A percentile compares a stretch with the other conserved stretches of the same genome.
Conservation (phyloP, 1,140 invertebrate species). For the Mya arenaria region DNA sequence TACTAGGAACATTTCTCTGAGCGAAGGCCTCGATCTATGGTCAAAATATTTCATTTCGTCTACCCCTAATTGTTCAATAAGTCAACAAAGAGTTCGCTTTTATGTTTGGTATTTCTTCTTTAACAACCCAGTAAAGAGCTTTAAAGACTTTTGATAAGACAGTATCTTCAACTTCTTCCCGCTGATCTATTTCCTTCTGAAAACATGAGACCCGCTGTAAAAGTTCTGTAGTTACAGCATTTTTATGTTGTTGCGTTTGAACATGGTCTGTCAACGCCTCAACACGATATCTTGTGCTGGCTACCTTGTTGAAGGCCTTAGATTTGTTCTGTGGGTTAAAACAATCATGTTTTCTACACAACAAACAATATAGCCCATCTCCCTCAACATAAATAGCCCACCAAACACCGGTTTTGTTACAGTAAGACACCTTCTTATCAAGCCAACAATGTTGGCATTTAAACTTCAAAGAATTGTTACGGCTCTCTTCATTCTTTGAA, state of each 20-base stretch:
- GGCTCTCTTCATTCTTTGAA: too few relatives aligned
- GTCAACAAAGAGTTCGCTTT: not conserved
- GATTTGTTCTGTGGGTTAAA: slow-evolving; percentile 4
- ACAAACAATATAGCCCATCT: slow-evolving; percentile 16
- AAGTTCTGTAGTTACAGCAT: not conserved
- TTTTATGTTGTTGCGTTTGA: slow-evolving; percentile 8
- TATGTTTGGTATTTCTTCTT: slow-evolving; percentile 14
- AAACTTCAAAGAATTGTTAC: too few relatives aligned
- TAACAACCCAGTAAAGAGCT: slow-evolving; percentile 6
- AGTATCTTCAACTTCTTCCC: not conserved
- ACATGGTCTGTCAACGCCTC: slow-evolving; percentile 12
- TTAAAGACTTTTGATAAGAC: slow-evolving; percentile 1
- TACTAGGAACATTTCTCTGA: slow-evolving; percentile 10
- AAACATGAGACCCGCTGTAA: not conserved
- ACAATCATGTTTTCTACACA: slow-evolving; percentile 24
- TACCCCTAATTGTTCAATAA: not conserved
- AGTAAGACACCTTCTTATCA: not conserved
- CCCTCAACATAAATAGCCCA: slow-evolving; percentile 13
- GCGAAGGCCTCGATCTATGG: not conserved
- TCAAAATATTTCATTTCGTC: slow-evolving; percentile 9
- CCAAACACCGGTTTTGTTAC: slow-evolving; percentile 16
- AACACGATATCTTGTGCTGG: not conserved
- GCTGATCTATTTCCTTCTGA: slow-evolving; percentile 17
- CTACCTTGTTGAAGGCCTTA: not conserved
- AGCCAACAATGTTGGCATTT: too few relatives aligned